Conservation (phyloP, 2,797 vertebrate genomes). For the Malacoctenus gilli region DNA sequence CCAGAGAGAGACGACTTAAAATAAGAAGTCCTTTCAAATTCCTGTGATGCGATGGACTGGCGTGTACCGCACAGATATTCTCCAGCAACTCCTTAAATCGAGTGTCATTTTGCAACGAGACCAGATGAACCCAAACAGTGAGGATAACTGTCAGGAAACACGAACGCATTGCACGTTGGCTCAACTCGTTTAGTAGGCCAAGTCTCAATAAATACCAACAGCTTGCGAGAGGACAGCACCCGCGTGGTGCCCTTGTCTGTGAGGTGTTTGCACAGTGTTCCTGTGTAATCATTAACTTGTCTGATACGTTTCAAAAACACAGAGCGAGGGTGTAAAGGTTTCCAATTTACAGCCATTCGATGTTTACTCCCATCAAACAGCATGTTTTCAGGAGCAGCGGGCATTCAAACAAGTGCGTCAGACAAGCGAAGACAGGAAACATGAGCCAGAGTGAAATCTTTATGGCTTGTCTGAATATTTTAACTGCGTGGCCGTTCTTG, state of each 20-base stretch:
- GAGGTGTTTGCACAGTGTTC: slow-evolving; percentile 56
- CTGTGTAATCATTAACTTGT: slow-evolving; percentile 77
- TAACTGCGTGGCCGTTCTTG: no score
- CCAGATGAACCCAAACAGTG: slow-evolving; percentile 33
- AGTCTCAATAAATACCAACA: slow-evolving; percentile 57
- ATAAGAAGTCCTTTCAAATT: slow-evolving; percentile 24
- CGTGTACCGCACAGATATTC: slow-evolving; percentile 24
- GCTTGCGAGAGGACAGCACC: slow-evolving; percentile 41
- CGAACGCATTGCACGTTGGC: slow-evolving; percentile 39
- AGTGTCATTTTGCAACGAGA: slow-evolving; percentile 30
- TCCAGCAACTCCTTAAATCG: slow-evolving; percentile 35
- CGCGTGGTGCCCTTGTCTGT: slow-evolving; percentile 54
- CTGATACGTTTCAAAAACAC: slow-evolving; percentile 38
- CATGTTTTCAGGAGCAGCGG: slow-evolving; percentile 18
- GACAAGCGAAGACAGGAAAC: no score
- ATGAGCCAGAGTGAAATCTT: no score
- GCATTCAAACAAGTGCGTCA: no score
- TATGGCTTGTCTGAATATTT: no score
- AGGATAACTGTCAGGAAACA: slow-evolving; percentile 49
- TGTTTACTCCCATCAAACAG: slow-evolving; percentile 19
- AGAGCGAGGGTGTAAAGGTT: slow-evolving; percentile 71
- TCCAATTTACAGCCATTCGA: slow-evolving; percentile 37
- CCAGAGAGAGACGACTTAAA: slow-evolving; percentile 22
- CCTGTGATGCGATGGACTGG: slow-evolving; percentile 7
- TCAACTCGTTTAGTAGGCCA: slow-evolving; percentile 36